Percentiles rank a stretch among this genome's conserved stretches.
These are phyloP conservation scores for Elysia chlorotica DNA, from an alignment of 1,140 invertebrate genomes.

Conservation along the genomic window DNA sequence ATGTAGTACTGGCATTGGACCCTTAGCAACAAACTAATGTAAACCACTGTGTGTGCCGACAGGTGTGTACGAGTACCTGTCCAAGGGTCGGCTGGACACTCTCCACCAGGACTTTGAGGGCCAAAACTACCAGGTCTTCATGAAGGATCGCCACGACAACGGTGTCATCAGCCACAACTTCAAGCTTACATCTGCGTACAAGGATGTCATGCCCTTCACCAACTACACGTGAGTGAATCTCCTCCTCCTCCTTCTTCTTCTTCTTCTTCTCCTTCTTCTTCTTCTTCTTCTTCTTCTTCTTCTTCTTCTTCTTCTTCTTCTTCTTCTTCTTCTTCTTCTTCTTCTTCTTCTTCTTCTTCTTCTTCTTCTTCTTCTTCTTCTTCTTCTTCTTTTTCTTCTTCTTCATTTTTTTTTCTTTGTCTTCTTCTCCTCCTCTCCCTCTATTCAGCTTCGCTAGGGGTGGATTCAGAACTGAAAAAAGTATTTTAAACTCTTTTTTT, in stretches of 20 bases:
- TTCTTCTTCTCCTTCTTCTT: conserved; percentile 99
- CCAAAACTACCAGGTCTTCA: conserved; percentile 87
- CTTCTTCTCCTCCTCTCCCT: too few species aligned
- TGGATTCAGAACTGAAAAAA: too few species aligned
- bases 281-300: conserved; percentile 77
- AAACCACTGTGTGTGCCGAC: too few species aligned
- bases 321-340: conserved; percentile 97
- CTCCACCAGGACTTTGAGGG: conserved; percentile 97
- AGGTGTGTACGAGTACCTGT: conserved; percentile 96
- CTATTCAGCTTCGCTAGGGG: too few species aligned
- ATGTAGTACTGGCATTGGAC: too few species aligned
- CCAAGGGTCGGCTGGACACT: conserved; percentile 82
- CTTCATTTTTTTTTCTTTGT: too few species aligned
- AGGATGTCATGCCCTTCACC: conserved; percentile 95
- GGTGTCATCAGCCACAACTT: conserved; percentile 83
- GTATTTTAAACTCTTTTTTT: too few species aligned
- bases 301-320: conserved; percentile 99
- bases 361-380: conserved; percentile 99
- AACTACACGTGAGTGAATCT: conserved; percentile 88
- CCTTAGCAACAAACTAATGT: too few species aligned
- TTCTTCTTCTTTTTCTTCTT: too few species aligned
- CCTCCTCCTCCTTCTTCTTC: conserved; percentile 93
- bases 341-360: conserved; percentile 89
- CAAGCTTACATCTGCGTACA: conserved; percentile 91
- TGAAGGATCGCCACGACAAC: conserved; percentile 72